Base-by-base conservation (phyloP, 2,888 invertebrate genomes). In the Hyles lineata region DNA sequence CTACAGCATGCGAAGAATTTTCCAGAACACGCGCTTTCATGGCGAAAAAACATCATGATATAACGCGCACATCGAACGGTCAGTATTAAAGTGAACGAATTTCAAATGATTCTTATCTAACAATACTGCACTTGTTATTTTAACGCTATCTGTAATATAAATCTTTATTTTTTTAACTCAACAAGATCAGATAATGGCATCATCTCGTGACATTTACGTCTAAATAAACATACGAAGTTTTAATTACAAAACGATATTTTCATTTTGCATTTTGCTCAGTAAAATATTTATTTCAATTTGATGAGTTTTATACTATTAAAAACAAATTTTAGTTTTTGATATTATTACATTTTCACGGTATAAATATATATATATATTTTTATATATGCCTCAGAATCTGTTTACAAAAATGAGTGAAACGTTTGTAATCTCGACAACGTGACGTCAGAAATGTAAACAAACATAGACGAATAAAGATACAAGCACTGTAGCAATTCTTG, bases 1-100 rank as follows among this genome's bases (percentile, higher is more conserved):
- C 72, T 72, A 72, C 58, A 17, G 35, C 43, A 72, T 50, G 58
- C 23, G 58, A 72, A 72, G 35, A 71, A 63, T 67, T 67, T 72
- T 72, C 72, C 72, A 72, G 58, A 72, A 72, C 58, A 72, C 67
- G 63, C 67, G 67, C 55, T 58, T 67, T 35, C 58, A 58, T 67
- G 23, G 43, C 2, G 23, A 43, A n/a, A 17, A 67, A 67, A 67
- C 23, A 23, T 23, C 21, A 50, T 17, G 23, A 50, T 43, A 50
- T 23, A 17, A 50, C 43, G 35, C 11, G 63, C 63, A 63, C 35
- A 35, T 43, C 43, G 43, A 43, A 43, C 32, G 19, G 17, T 50
- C 21, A 15, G 21, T 8, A 23, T 15, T 23, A 11, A 5, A 29
- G 17, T 15, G n/a, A 55, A 0, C n/a, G 55, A 55, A 55, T 7